These are phyloP conservation scores for Neuroterus valhalla DNA, from an alignment of 1,140 invertebrate genomes.

Conservation along the genomic window DNA sequence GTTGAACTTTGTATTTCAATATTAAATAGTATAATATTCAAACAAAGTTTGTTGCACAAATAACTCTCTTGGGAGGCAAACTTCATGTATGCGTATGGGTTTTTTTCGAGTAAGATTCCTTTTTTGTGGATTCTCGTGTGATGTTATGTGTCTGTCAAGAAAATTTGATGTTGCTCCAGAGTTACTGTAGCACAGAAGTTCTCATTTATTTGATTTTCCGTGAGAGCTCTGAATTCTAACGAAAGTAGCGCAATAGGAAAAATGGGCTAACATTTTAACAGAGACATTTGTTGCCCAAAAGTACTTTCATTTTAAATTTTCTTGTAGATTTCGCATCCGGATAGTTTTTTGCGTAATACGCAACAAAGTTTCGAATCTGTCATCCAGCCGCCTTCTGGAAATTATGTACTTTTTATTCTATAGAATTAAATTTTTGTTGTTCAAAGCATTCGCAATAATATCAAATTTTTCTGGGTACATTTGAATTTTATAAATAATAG, in stretches of 20 bases:
- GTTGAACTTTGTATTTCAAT: neutral
- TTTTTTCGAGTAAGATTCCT: neutral
- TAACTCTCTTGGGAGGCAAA: neutral
- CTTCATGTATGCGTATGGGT: neutral
- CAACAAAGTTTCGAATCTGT: too few relatives aligned
- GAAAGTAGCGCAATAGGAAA: neutral
- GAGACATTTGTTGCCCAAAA: too few relatives aligned
- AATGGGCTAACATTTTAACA: too few relatives aligned
- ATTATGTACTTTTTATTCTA: too few relatives aligned
- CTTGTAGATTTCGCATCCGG: too few relatives aligned
- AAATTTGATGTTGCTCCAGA: neutral
- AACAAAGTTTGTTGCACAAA: neutral
- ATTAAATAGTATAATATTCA: neutral
- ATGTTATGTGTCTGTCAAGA: conserved; percentile 24
- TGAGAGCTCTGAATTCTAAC: neutral
- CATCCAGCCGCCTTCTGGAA: too few relatives aligned
- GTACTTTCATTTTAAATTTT: too few relatives aligned
- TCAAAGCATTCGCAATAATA: too few relatives aligned
- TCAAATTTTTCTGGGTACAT: too few relatives aligned
- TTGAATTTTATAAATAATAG: too few relatives aligned
- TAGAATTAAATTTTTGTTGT: too few relatives aligned
- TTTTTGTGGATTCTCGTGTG: neutral
- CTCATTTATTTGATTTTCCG: neutral
- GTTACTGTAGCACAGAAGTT: neutral
- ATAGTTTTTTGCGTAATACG: too few relatives aligned